Evolutionary conservation across 2,797 vertebrate genomes (phyloP), one percentile per base, ranked within the genome.

Genomic region (Sebastolobus alascanus): DNA sequence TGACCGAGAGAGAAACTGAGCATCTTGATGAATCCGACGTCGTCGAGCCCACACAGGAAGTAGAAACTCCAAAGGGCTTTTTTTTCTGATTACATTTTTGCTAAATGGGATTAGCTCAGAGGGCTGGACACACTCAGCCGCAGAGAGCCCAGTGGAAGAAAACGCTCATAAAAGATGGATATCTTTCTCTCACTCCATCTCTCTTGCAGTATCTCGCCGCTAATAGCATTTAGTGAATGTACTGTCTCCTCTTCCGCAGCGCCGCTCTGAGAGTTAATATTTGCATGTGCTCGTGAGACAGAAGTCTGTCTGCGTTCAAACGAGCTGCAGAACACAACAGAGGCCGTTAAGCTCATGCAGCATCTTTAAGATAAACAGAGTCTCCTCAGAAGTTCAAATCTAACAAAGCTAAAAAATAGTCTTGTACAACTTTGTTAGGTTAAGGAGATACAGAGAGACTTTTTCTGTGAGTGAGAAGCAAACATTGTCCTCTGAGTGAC

Each of bases 31-130:
- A 65, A 61, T 69, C 52, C 0, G 55, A 74, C 1, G 16, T 68
- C 1, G 16, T 68, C 0, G 22, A 75, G 74, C 74, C 75, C 82
- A 59, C 85, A 79, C 77, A 84, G 83, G 80, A 89, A 84, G 82
- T 22, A 22, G 58, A 60, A 78, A 73, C 72, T 89, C 81, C 84
- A 79, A 29, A 56, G 77, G 77, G 80, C 55, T 83, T 86, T 84
- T 52, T 46, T 46, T 88, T 90, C 69, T 87, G 88, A 93, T 92
- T 89, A 84, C 66, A 89, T 87, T 92, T 84, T 80, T 33, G 56
- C 86, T 91, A 90, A 94, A 92, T 88, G 85, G 89, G 80, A 93
- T 90, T 91, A 86, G 88, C 10, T 80, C 52, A 58, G 77, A 87
- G 54, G 73, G 46, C 29, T 71, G 80, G 83, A 77, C 25, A 77